Conservation (phyloP, 23 tunicate genomes). For the Halocynthia aurantium region DNA sequence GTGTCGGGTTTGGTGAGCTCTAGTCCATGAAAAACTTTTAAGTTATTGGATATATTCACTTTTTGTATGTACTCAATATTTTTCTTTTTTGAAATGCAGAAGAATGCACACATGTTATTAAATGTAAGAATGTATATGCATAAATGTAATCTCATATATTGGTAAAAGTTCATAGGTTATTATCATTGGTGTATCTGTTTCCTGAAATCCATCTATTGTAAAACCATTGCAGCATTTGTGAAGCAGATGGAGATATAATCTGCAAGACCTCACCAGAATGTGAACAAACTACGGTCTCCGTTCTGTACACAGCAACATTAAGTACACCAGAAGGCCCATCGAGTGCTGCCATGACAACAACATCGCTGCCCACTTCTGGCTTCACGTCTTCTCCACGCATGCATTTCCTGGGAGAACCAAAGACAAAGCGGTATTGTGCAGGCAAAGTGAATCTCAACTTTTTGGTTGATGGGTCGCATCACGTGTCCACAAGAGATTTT, state of each 20-base stretch:
- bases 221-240: conserved; percentile 18
- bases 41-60: too few relatives aligned
- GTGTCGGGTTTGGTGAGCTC: conserved; percentile 34
- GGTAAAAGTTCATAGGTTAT: too few relatives aligned
- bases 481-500: conserved; percentile 17
- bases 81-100: too few relatives aligned
- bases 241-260: not conserved
- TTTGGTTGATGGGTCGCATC: conserved; percentile 24
- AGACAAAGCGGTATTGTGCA: conserved; percentile 21
- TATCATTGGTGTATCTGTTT: too few relatives aligned
- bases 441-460: conserved; percentile 30
- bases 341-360: not conserved
- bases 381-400: conserved; percentile 19
- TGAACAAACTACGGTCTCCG: not conserved
- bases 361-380: not conserved
- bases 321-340: not conserved
- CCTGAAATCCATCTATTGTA: too few relatives aligned
- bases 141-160: too few relatives aligned
- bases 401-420: conserved; percentile 10
- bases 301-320: not conserved
- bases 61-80: too few relatives aligned
- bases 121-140: too few relatives aligned
- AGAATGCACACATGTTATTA: too few relatives aligned
- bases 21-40: too few relatives aligned
- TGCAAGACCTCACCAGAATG: conserved; percentile 23